Conservation (phyloP, 1,140 invertebrate species). For the Ips typographus region DNA sequence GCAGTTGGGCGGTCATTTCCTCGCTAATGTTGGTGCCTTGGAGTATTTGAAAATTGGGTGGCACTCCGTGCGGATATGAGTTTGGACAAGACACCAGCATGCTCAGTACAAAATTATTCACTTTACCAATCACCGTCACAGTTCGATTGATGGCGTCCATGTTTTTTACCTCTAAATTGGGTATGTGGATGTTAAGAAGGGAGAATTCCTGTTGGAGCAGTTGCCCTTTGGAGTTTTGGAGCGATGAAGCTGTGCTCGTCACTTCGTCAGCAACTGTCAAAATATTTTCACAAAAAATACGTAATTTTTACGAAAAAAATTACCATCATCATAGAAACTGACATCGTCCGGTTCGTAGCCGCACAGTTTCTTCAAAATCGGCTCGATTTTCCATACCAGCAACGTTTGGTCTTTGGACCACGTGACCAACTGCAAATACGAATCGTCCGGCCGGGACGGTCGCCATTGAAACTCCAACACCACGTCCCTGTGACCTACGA, state of each 20-base stretch:
- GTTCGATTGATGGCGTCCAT: slow-evolving; percentile 70
- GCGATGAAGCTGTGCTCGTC: slow-evolving; percentile 18
- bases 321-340: slow-evolving; percentile 47
- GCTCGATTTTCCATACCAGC: slow-evolving; percentile 87
- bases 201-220: slow-evolving; percentile 84
- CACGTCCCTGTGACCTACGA: slow-evolving; percentile 91
- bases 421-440: slow-evolving; percentile 86
- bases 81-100: slow-evolving; percentile 79
- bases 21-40: slow-evolving; percentile 56
- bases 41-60: slow-evolving; percentile 72
- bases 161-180: slow-evolving; percentile 75
- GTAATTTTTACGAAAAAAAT: slow-evolving; percentile 9
- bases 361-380: slow-evolving; percentile 75
- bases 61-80: slow-evolving; percentile 72
- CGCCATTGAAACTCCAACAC: slow-evolving; percentile 95
- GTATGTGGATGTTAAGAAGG: slow-evolving; percentile 82
- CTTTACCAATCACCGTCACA: slow-evolving; percentile 73
- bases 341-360: slow-evolving; percentile 59
- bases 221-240: slow-evolving; percentile 43
- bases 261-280: slow-evolving; percentile 26
- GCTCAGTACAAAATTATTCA: slow-evolving; percentile 71
- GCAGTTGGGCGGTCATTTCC: slow-evolving; percentile 60
- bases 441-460: slow-evolving; percentile 61
- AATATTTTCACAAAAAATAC: neutral
- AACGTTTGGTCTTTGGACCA: slow-evolving; percentile 95